Evolutionary conservation across 2,113 vertebrate genomes (phyloP).

Genomic region (Damaliscus lunatus): DNA sequence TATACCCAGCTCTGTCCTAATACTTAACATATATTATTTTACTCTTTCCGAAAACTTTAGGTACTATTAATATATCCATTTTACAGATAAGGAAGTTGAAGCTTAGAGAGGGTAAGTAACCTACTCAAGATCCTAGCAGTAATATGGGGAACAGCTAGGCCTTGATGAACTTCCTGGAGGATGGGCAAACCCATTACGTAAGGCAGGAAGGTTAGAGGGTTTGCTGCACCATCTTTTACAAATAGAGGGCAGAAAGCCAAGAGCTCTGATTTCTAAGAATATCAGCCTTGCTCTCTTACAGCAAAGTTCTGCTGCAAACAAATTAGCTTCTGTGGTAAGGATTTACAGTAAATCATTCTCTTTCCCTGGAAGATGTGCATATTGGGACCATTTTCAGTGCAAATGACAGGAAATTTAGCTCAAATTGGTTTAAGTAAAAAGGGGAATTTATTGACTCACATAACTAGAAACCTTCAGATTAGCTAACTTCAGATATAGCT

Average conservation of each 20-base stretch:
- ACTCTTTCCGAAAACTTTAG: not conserved
- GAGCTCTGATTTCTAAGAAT: not conserved
- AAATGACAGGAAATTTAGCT: conserved; percentile 37
- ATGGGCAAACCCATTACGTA: not conserved
- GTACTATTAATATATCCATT: not conserved
- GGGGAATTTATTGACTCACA: not conserved
- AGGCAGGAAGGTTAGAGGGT: not conserved
- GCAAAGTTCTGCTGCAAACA: not conserved
- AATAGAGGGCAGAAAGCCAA: not conserved
- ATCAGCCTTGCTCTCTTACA: not conserved
- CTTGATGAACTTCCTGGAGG: not conserved
- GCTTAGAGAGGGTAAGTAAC: not conserved
- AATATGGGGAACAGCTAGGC: not conserved
- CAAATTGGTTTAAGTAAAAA: conserved; percentile 20
- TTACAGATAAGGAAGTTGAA: not conserved
- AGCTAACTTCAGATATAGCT: not conserved
- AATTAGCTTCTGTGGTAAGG: conserved; percentile 36
- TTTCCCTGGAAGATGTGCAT: conserved; percentile 24
- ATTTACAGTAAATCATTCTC: conserved; percentile 24
- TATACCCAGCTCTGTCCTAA: not conserved
- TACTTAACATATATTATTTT: not conserved
- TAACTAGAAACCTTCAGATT: not conserved
- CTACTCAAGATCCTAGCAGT: not conserved
- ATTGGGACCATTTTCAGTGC: not conserved
- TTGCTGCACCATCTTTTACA: not conserved